A percentile compares a stretch with the other conserved stretches of the same genome.
Conservation (phyloP, 2,888 invertebrate species). For the Drosophila subquinaria region DNA sequence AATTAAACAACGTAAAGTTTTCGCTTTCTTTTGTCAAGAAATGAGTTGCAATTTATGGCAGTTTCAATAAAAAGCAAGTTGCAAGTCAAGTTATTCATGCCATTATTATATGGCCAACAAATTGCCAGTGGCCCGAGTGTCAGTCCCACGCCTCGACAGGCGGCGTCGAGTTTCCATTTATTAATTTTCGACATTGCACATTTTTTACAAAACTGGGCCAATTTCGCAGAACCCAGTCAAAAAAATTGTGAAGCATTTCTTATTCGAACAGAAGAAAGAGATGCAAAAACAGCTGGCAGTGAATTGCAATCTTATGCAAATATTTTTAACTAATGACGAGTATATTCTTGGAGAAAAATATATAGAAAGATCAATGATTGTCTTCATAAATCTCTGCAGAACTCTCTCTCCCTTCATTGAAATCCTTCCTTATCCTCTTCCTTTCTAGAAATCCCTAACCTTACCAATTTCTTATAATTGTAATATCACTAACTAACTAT, state of each 20-base stretch:
- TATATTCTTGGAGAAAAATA: neutral
- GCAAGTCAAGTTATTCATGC: conserved; percentile 36
- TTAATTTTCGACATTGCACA: conserved; percentile 72
- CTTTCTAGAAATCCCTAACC: no score
- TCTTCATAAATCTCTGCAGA: no score
- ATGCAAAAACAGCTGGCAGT: neutral
- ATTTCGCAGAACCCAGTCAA: conserved; percentile 42
- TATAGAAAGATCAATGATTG: neutral
- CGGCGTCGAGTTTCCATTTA: conserved; percentile 60
- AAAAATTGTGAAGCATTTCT: conserved; percentile 18
- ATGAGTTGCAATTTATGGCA: conserved; percentile 59
- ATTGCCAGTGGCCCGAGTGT: conserved; percentile 41
- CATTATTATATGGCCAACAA: conserved; percentile 52
- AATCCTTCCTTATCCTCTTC: no score
- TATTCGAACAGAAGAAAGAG: neutral
- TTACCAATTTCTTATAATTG: no score
- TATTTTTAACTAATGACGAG: no score
- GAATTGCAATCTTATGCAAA: no score
- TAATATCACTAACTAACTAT: no score
- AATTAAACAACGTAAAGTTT: conserved; percentile 48
- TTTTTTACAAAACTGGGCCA: conserved; percentile 62
- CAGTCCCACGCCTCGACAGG: conserved; percentile 27
- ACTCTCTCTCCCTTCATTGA: no score
- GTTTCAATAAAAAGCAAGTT: conserved; percentile 47
- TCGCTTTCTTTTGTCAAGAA: conserved; percentile 20